These are phyloP conservation scores for Zele albiditarsus DNA, from an alignment of 2,888 invertebrate genomes.

Conservation along the genomic window DNA sequence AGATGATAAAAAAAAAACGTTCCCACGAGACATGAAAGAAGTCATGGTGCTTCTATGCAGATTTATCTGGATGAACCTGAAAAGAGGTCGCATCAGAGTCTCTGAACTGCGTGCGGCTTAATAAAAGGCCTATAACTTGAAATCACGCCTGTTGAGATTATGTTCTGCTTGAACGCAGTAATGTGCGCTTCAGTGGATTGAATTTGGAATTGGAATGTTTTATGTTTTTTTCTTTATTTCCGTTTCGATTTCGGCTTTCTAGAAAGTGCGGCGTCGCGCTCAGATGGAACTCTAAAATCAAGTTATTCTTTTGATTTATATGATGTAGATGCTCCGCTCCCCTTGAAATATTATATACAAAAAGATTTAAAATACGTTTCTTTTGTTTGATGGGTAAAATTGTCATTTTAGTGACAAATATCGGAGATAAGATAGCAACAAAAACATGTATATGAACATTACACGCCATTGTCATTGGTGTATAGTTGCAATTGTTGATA, in stretches of 20 bases:
- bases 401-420: not conserved
- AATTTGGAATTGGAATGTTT: not conserved
- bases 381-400: not conserved
- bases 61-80: slow-evolving; percentile 24
- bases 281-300: not conserved
- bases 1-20: not conserved
- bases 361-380: not conserved
- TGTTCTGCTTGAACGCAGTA: not conserved
- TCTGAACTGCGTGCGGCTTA: not conserved
- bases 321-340: not conserved
- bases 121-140: not conserved
- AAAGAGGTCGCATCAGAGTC: not conserved
- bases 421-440: not conserved
- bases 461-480: not conserved
- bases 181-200: not conserved
- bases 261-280: not conserved
- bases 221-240: not conserved
- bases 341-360: not conserved
- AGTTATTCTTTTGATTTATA: not conserved
- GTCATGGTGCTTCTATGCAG: not conserved
- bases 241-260: not conserved
- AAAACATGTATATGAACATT: not conserved
- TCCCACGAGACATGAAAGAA: not conserved
- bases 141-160: not conserved
- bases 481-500: not conserved